phyloP scores from a whole-genome alignment of 2,113 vertebrate species.

The Coregonus clupeaformis region DNA sequence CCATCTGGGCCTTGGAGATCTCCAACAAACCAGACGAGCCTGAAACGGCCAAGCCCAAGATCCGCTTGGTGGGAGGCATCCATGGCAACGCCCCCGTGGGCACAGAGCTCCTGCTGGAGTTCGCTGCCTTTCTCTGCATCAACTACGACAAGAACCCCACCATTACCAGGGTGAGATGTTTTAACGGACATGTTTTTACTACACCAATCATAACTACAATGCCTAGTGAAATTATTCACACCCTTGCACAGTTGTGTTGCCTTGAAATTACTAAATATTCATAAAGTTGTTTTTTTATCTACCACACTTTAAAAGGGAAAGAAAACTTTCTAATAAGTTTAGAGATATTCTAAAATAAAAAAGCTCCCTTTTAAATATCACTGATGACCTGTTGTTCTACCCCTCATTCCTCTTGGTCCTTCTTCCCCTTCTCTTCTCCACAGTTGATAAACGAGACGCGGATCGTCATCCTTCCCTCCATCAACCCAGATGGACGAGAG shows the following conservation, averaged over 20 bases:
- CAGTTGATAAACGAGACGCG: conserved; percentile 91
- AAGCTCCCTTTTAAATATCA: too few species aligned
- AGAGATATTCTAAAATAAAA: too few species aligned
- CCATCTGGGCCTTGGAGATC: conserved; percentile 93
- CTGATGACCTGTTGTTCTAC: not conserved
- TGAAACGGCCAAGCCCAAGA: conserved; percentile 89
- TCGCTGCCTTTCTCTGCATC: conserved; percentile 91
- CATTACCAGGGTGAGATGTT: conserved; percentile 82
- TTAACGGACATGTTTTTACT: too few species aligned
- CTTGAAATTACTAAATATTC: not conserved
- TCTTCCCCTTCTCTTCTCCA: not conserved
- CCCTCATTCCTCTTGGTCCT: not conserved
- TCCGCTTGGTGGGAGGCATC: conserved; percentile 91
- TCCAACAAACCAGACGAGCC: conserved; percentile 87
- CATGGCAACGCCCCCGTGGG: conserved; percentile 96
- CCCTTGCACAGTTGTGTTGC: not conserved
- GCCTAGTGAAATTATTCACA: not conserved
- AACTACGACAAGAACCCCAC: conserved; percentile 90
- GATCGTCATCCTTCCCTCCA: conserved; percentile 91
- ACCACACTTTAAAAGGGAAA: too few species aligned
- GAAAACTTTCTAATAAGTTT: too few species aligned
- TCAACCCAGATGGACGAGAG: conserved; percentile 94
- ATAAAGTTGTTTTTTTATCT: too few species aligned
- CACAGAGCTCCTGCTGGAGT: conserved; percentile 90
- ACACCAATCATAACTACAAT: not conserved